These are phyloP conservation scores for Asbolus verrucosus DNA, from an alignment of 1,140 invertebrate genomes.

Conservation along the genomic window DNA sequence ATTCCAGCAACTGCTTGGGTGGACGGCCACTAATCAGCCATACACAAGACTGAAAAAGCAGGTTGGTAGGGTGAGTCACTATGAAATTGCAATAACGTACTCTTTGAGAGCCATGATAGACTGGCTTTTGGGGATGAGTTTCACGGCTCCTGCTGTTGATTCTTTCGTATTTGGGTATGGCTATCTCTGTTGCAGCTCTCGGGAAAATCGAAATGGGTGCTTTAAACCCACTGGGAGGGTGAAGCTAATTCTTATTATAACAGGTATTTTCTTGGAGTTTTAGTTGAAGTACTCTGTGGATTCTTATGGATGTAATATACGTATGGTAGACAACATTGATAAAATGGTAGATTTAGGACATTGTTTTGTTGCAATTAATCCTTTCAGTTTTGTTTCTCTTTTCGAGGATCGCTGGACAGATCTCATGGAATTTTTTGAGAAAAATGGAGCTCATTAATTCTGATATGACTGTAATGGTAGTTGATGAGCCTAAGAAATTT, in stretches of 20 bases:
- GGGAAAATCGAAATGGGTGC: constrained; percentile 73
- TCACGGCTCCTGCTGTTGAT: constrained; percentile 84
- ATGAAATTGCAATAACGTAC: constrained; percentile 92
- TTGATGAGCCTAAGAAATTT: no score
- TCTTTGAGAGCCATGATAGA: constrained; percentile 78
- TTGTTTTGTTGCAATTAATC: constrained; percentile 91
- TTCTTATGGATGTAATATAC: constrained; percentile 79
- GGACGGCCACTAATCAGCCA: constrained; percentile 85
- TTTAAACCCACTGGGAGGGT: constrained; percentile 79
- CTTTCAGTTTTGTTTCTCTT: constrained; percentile 82
- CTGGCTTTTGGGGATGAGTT: constrained; percentile 86
- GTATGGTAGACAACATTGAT: constrained; percentile 78
- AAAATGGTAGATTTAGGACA: constrained; percentile 86
- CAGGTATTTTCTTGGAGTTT: constrained; percentile 86
- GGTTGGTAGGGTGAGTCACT: constrained; percentile 82
- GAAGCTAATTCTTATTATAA: constrained; percentile 89
- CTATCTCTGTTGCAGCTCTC: constrained; percentile 87
- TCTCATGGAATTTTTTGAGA: neutral
- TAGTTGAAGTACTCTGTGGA: constrained; percentile 89
- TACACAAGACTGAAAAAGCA: constrained; percentile 83
- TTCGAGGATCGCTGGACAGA: no score
- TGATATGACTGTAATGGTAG: no score
- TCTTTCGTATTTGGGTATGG: constrained; percentile 91
- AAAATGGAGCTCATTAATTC: no score
- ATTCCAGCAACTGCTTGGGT: constrained; percentile 84